Base-by-base conservation (phyloP, 1,140 invertebrate species). In the Ceratosolen fusciceps region DNA sequence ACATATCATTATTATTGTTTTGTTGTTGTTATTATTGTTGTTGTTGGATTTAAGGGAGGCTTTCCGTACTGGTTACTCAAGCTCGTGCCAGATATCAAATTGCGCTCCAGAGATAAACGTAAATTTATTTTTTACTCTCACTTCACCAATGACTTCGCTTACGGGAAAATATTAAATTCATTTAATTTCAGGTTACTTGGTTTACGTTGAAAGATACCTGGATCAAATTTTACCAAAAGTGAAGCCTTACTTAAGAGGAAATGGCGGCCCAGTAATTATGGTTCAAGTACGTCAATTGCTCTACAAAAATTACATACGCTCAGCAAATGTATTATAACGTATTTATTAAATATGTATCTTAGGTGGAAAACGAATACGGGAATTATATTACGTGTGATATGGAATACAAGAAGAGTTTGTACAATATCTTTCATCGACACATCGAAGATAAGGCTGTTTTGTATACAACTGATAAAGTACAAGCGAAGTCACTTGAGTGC, bases 331-430 rank as follows among this genome's bases (percentile, higher is more conserved):
- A n/a, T 19, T 37, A 62, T 37, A 16, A 5, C 9, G n/a, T 65
- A 52, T 0, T 71, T 52, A 31, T 49, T 77, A 68, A 3, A 37
- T 68, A 95, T 31, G 31, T 60, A 37, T 65, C 37, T n/a, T 68
- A 96, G 94, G 93, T 98, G n/a, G 97, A 98, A 91, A 98, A 98
- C 87, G 97, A 98, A 88, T 98, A 98, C 85, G 97, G 97, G 21
- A 96, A 95, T 83, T 97, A 94, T 85, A 88, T 88, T 47, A 92
- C 93, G 21, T 96, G 94, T 85, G 95, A 97, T 85, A 90, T 89
- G 39, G 87, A 92, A 4, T 97, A 97, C 84, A 93, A 91, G 81
- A 85, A 85, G 34, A 92, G 91, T 85, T 81, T 96, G n/a, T 88
- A 93, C 19, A 92, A 96, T 79, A 90, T 95, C 65, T 91, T 95